Evolutionary conservation across 30 jellyfish, hydroid and myxozoan species (phyloP), one percentile per base, ranked within the genome.

Genomic region (Aurelia sp.): DNA sequence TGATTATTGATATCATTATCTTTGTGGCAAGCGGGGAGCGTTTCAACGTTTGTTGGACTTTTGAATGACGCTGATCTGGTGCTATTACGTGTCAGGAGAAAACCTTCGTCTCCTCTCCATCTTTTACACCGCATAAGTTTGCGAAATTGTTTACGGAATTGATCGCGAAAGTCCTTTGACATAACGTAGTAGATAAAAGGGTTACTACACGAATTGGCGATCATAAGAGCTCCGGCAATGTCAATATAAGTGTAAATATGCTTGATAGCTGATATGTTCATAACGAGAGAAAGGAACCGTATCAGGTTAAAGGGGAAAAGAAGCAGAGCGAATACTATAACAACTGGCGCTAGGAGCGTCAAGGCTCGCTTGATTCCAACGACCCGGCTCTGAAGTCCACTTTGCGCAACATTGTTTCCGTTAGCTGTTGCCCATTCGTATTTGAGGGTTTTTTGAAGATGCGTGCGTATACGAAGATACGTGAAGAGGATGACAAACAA

Each of bases 301-400:
- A 87, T 4, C 44, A 83, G 53, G 82, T 81, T 92, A 96, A 96
- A 92, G 1, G 98, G 98, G 17, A 92, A 81, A 96, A 92, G 87
- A 41, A 92, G 67, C 31, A 92, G 15, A 13, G 96, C 89, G 77
- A 92, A 92, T 18, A 87, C 70, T 16, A 92, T 69, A 35, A 92
- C 98, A 47, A 92, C 98, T 17, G 98, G 98, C 18, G 98, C 98
- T 44, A 92, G 96, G 50, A 92, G 74, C 65, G 86, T 84, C 78
- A 92, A 64, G 52, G 98, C 98, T 40, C 96, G 89, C 64, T 88
- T 86, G 74, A 92, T 92, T 15, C 98, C 98, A 21, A 82, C 21
- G 18, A 76, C 96, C 74, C 91, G 93, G 69, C 87, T 69, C 40
- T 76, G 17, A 2, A 79, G 79, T n/a, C 85, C 90, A n/a, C 80